Conservation (phyloP, 2,888 invertebrate genomes). For the Drosophila paramelanica region DNA sequence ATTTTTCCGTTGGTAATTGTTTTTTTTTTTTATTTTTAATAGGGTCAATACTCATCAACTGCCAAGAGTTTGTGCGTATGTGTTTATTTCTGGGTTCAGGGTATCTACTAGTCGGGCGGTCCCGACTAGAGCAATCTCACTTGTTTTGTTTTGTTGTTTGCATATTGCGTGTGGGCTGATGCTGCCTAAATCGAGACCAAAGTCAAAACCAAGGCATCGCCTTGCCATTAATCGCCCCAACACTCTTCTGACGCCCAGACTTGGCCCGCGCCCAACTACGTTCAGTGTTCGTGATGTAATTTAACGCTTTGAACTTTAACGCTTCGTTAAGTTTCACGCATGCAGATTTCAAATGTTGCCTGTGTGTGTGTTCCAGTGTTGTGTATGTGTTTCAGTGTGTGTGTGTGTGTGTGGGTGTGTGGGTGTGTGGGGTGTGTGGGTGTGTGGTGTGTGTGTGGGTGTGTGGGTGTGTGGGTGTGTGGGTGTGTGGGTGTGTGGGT, state of each 20-base stretch:
- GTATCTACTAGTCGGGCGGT: too few species aligned
- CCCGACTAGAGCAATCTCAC: too few species aligned
- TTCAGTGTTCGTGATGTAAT: constrained; percentile 60
- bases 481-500: constrained; percentile 18
- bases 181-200: constrained; percentile 50
- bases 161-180: constrained; percentile 28
- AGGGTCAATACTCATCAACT: too few species aligned
- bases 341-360: constrained; percentile 73
- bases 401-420: constrained; percentile 12
- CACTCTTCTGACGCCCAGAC: background rate
- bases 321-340: constrained; percentile 80
- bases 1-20: too few species aligned
- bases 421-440: too few species aligned
- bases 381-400: constrained; percentile 22
- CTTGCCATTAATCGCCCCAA: constrained; percentile 5
- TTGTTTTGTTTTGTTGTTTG: constrained; percentile 14
- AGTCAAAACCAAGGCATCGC: constrained; percentile 57
- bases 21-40: too few species aligned
- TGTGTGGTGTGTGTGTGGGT: constrained; percentile 17
- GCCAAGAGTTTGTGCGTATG: too few species aligned
- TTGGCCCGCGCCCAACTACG: background rate
- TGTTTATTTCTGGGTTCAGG: too few species aligned
- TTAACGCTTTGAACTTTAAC: constrained; percentile 80
- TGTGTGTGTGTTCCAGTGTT: constrained; percentile 13
- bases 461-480: constrained; percentile 17